Conservation (phyloP, 1,140 invertebrate genomes). For the Temnothorax nylanderi region DNA sequence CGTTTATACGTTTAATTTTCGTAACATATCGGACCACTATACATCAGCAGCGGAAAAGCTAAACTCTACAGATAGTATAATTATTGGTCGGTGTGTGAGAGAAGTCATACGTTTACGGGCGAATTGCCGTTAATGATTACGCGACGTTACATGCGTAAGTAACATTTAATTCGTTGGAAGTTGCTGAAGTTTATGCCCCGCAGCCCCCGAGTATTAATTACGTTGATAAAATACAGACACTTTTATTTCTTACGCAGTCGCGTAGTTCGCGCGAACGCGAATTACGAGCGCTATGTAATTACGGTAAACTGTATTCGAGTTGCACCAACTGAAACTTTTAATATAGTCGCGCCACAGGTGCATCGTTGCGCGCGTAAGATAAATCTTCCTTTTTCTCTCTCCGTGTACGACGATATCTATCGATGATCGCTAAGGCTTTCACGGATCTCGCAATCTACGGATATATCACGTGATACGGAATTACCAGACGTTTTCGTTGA, state of each 20-base stretch:
- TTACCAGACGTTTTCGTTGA: constrained; percentile 1
- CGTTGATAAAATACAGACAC: constrained; percentile 51
- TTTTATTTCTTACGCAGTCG: not conserved
- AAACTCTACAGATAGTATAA: constrained; percentile 36
- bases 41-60: constrained; percentile 18
- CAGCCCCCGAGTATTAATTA: constrained; percentile 37
- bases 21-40: constrained; percentile 40
- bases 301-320: constrained; percentile 36
- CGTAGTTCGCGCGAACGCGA: constrained; percentile 33
- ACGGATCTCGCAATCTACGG: not conserved
- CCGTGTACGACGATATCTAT: constrained; percentile 18
- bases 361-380: constrained; percentile 28
- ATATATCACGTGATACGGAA: not conserved
- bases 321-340: constrained; percentile 35
- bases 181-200: constrained; percentile 50
- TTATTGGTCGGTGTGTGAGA: constrained; percentile 36
- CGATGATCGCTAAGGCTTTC: not conserved
- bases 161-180: constrained; percentile 53
- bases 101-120: constrained; percentile 34
- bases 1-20: constrained; percentile 45
- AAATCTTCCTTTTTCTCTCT: constrained; percentile 29
- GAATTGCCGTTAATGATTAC: constrained; percentile 44
- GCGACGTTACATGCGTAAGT: constrained; percentile 52
- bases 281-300: constrained; percentile 52
- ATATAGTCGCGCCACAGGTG: constrained; percentile 19